phyloP scores from a whole-genome alignment of 2,888 invertebrate genomes.

The Leucozona laternaria region DNA sequence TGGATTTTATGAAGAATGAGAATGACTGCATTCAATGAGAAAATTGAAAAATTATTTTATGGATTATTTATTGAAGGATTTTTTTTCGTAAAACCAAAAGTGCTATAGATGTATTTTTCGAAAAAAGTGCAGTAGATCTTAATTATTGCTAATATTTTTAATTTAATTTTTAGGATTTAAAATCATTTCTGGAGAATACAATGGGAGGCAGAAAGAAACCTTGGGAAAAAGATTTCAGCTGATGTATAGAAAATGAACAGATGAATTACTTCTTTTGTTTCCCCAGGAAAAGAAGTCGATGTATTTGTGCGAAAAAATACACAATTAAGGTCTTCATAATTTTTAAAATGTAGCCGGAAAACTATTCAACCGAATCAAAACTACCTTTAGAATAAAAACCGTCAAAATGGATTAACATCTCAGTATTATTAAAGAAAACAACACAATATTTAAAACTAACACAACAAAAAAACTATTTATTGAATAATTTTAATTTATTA shows the following conservation, averaged over 20 bases:
- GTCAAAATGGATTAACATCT: neutral
- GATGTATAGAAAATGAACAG: neutral
- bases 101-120: too few relatives aligned
- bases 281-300: neutral
- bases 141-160: too few relatives aligned
- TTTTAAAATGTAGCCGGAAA: neutral
- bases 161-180: neutral
- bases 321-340: neutral
- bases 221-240: neutral
- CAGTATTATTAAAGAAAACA: too few relatives aligned
- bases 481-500: neutral
- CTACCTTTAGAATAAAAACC: neutral
- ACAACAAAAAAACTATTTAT: neutral
- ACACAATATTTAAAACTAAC: neutral
- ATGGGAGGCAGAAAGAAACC: neutral
- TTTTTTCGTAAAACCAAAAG: too few relatives aligned
- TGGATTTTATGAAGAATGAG: too few relatives aligned
- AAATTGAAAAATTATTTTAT: too few relatives aligned
- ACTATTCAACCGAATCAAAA: neutral
- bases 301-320: neutral
- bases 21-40: too few relatives aligned
- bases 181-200: too few relatives aligned
- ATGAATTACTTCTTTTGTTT: neutral
- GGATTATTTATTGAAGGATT: too few relatives aligned
- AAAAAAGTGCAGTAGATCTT: too few relatives aligned